Percentiles rank a stretch among this genome's conserved stretches.
phyloP scores from a whole-genome alignment of 2,888 invertebrate genomes.

The Meiosimyza platycephala region DNA sequence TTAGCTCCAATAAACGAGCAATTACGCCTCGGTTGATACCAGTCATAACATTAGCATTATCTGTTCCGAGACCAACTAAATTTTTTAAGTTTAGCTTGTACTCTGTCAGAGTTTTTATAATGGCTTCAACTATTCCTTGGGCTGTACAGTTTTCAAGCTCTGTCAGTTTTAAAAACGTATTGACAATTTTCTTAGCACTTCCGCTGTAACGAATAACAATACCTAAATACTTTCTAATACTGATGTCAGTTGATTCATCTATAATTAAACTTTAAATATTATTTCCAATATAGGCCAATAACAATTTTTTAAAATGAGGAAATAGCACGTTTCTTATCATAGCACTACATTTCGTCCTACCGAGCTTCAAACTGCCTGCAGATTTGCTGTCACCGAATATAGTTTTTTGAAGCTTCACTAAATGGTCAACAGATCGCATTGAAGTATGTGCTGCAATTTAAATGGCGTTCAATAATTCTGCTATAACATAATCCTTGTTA shows the following conservation, averaged over 20 bases:
- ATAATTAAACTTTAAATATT: constrained; percentile 28
- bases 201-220: constrained; percentile 37
- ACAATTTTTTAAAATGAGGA: background rate
- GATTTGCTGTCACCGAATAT: constrained; percentile 28
- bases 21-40: too few relatives aligned
- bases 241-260: constrained; percentile 38
- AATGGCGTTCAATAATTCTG: constrained; percentile 23
- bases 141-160: constrained; percentile 28
- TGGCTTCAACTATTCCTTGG: constrained; percentile 21
- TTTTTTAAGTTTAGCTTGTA: constrained; percentile 32
- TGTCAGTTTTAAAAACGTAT: constrained; percentile 32
- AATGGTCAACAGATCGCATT: constrained; percentile 5
- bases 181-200: constrained; percentile 33
- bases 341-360: constrained; percentile 27
- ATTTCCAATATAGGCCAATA: constrained; percentile 7
- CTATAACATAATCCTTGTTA: constrained; percentile 8
- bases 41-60: constrained; percentile 34
- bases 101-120: constrained; percentile 26
- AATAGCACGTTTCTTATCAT: too few relatives aligned
- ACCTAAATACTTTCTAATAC: constrained; percentile 35
- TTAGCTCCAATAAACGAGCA: too few relatives aligned
- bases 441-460: constrained; percentile 25
- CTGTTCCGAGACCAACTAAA: background rate
- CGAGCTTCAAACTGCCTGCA: constrained; percentile 24
- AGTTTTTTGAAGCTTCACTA: constrained; percentile 2